phyloP scores from a whole-genome alignment of 2,888 invertebrate genomes.

The Acleris sparsana region DNA sequence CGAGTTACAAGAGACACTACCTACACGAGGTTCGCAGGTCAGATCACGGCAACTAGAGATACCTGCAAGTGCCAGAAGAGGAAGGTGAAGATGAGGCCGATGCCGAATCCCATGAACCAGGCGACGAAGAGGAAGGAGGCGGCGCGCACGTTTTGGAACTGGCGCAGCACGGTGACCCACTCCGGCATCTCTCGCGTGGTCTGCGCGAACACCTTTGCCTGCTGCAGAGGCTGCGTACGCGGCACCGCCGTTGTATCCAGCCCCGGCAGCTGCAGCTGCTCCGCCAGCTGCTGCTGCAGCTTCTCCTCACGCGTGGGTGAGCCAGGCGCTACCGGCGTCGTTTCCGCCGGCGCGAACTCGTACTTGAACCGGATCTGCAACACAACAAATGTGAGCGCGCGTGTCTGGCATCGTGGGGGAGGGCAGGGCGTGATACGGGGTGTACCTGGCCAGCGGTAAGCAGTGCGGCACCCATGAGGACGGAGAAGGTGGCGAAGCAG shows the following conservation, averaged over 20 bases:
- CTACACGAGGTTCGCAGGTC: too few relatives aligned
- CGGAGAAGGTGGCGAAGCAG: slow-evolving; percentile 98
- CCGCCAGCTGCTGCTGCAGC: slow-evolving; percentile 92
- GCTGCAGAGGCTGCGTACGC: slow-evolving; percentile 55
- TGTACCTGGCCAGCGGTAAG: slow-evolving; percentile 94
- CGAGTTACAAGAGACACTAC: background rate
- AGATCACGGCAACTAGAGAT: slow-evolving; percentile 32
- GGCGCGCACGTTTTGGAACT: slow-evolving; percentile 95
- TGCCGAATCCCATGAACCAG: slow-evolving; percentile 99
- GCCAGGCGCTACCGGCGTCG: slow-evolving; percentile 85
- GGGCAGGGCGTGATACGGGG: too few relatives aligned
- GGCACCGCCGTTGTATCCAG: slow-evolving; percentile 86
- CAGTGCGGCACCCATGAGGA: slow-evolving; percentile 97
- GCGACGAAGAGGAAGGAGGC: slow-evolving; percentile 97
- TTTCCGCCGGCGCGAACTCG: slow-evolving; percentile 69
- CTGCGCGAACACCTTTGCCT: slow-evolving; percentile 90
- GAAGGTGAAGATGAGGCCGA: slow-evolving; percentile 99
- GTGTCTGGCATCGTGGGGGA: too few relatives aligned
- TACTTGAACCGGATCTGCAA: slow-evolving; percentile 86
- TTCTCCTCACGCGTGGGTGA: slow-evolving; percentile 87
- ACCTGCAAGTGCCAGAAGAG: slow-evolving; percentile 99
- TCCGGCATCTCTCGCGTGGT: slow-evolving; percentile 95
- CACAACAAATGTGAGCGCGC: too few relatives aligned
- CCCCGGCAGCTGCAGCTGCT: slow-evolving; percentile 91
- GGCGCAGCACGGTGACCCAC: slow-evolving; percentile 95